These are phyloP conservation scores for Monopterus albus DNA, from an alignment of 2,113 vertebrate species.

Conservation along the genomic window DNA sequence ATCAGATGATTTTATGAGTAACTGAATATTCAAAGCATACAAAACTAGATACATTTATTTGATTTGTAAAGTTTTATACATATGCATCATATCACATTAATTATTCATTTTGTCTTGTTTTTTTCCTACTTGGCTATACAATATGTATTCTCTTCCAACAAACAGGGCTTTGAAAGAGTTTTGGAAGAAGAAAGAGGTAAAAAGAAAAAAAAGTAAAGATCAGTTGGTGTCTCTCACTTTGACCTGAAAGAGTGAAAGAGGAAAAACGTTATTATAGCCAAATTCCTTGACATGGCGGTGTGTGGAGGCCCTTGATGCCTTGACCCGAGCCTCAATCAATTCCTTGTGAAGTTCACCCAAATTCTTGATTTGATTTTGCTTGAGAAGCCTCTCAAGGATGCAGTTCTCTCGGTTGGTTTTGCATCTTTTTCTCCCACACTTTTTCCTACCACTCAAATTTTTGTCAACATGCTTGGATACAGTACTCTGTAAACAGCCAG, in stretches of 20 bases:
- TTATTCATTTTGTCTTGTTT: conserved; percentile 81
- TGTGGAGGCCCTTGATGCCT: no score
- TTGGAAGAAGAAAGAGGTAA: conserved; percentile 53
- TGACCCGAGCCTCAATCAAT: no score
- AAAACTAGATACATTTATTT: conserved; percentile 79
- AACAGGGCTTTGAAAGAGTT: conserved; percentile 74
- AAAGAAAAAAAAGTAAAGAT: conserved; percentile 60
- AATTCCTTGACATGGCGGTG: no score
- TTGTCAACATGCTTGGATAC: no score
- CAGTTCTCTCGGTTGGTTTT: no score
- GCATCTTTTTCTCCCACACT: no score
- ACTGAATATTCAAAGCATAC: conserved; percentile 61
- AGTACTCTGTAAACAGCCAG: no score
- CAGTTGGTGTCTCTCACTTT: conserved; percentile 64
- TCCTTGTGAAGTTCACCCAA: no score
- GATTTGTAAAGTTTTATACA: conserved; percentile 81
- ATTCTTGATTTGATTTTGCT: no score
- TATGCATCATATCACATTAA: conserved; percentile 75
- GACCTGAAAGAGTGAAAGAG: conserved; percentile 72
- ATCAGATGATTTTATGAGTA: conserved; percentile 57
- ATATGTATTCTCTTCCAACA: conserved; percentile 77
- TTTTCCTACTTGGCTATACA: conserved; percentile 70
- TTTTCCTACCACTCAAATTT: no score
- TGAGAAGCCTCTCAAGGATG: no score
- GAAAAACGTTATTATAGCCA: conserved; percentile 77